Conservation (phyloP, 2,113 vertebrate species). For the Halichoeres trimaculatus region DNA sequence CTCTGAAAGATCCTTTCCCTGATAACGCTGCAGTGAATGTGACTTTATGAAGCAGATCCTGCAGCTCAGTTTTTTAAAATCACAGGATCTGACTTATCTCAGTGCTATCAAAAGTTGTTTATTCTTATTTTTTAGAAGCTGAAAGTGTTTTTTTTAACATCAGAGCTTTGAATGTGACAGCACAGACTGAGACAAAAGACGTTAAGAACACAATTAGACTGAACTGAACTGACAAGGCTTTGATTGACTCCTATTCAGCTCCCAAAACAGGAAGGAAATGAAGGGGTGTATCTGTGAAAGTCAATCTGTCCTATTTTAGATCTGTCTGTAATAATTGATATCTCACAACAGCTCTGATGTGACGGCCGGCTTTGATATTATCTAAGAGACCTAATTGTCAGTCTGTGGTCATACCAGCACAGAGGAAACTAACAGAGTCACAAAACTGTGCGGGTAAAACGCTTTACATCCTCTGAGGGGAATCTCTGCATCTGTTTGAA, state of each 20-base stretch:
- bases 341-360: slow-evolving; percentile 40
- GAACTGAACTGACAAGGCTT: slow-evolving; percentile 32
- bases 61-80: background rate
- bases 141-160: slow-evolving; percentile 17
- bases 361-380: slow-evolving; percentile 62
- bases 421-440: slow-evolving; percentile 60
- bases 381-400: slow-evolving; percentile 65
- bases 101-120: slow-evolving; percentile 52
- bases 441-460: slow-evolving; percentile 42
- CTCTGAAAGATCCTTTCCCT: slow-evolving; percentile 6
- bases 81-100: slow-evolving; percentile 33
- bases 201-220: slow-evolving; percentile 25
- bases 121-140: slow-evolving; percentile 29
- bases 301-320: slow-evolving; percentile 67
- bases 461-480: slow-evolving; percentile 5
- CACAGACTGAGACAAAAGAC: slow-evolving; percentile 35
- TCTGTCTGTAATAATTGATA: slow-evolving; percentile 63
- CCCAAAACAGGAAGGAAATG: slow-evolving; percentile 1
- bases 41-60: background rate
- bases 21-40: background rate
- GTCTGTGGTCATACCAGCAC: slow-evolving; percentile 54
- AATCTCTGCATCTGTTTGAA: slow-evolving; percentile 19
- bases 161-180: slow-evolving; percentile 50
- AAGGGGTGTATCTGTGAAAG: slow-evolving; percentile 54
- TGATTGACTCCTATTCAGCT: slow-evolving; percentile 26